Conservation (phyloP, 2,797 vertebrate species). For the Propithecus perrieri region DNA sequence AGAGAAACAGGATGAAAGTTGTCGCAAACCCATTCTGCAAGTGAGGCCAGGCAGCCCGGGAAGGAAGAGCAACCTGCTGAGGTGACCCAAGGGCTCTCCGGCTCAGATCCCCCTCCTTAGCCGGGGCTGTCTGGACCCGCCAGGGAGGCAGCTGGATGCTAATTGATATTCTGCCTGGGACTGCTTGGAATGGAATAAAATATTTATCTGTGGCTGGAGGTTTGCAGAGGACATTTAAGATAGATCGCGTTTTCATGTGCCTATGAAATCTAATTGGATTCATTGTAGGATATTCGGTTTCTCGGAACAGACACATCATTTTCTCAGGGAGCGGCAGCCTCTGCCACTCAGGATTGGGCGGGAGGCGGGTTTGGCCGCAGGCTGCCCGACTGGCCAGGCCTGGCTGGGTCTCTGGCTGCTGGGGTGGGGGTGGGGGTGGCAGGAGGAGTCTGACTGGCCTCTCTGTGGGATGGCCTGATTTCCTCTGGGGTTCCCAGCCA, state of each 20-base stretch:
- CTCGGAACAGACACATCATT: conserved; percentile 70
- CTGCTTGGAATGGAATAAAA: conserved; percentile 81
- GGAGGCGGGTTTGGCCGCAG: not conserved
- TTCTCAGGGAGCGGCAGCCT: conserved; percentile 64
- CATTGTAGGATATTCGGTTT: conserved; percentile 73
- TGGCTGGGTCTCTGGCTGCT: conserved; percentile 4
- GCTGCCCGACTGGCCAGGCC: not conserved
- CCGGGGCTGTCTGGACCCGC: not conserved
- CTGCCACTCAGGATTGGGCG: conserved; percentile 22
- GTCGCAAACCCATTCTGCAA: not conserved
- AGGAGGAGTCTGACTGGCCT: not conserved
- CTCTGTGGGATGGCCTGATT: conserved; percentile 13
- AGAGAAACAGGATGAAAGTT: not conserved
- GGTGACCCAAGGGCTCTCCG: not conserved
- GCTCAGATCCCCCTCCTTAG: not conserved
- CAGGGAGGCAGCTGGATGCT: conserved; percentile 41
- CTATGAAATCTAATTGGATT: conserved; percentile 83
- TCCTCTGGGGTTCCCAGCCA: not conserved
- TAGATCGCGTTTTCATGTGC: conserved; percentile 80
- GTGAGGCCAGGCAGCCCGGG: not conserved
- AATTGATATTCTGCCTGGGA: conserved; percentile 66
- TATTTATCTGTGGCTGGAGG: conserved; percentile 82
- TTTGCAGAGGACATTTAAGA: conserved; percentile 80
- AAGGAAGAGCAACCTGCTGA: not conserved
- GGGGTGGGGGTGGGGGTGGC: not conserved